Evolutionary conservation across 92 coral and sea anemone genomes (phyloP).

Genomic region (Phenganax subtilis): DNA sequence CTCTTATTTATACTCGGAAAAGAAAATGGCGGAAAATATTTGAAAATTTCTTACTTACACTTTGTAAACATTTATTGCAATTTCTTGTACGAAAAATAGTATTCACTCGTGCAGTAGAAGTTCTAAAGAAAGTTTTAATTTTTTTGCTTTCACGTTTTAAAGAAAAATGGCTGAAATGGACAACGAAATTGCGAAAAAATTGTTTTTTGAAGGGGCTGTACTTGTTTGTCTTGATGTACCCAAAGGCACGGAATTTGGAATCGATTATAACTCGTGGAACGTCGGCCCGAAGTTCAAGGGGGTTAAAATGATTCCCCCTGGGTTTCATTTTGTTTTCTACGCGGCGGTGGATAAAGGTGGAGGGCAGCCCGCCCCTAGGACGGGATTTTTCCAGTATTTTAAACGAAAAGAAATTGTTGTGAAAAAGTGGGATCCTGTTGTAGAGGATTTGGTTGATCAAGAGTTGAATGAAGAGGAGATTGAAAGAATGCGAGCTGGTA

Average conservation of each 20-base stretch:
- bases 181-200: slow-evolving; percentile 62
- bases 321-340: slow-evolving; percentile 77
- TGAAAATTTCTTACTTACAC: neutral
- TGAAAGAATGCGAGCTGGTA: slow-evolving; percentile 64
- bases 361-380: slow-evolving; percentile 81
- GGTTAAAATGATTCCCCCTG: slow-evolving; percentile 95
- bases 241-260: slow-evolving; percentile 79
- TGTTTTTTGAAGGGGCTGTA: slow-evolving; percentile 69
- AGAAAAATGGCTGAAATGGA: slow-evolving; percentile 59
- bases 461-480: slow-evolving; percentile 58
- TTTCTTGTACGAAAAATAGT: neutral
- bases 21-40: too few relatives aligned
- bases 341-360: slow-evolving; percentile 61
- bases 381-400: slow-evolving; percentile 71
- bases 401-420: slow-evolving; percentile 63
- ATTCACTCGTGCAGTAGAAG: neutral
- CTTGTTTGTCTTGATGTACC: slow-evolving; percentile 75
- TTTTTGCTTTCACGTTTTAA: too few relatives aligned
- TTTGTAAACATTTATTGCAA: neutral
- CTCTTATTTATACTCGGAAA: too few relatives aligned
- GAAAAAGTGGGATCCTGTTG: slow-evolving; percentile 64
- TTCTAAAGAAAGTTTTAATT: too few relatives aligned
- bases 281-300: slow-evolving; percentile 86
- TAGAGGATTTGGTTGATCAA: slow-evolving; percentile 68
- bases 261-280: slow-evolving; percentile 85